These are phyloP conservation scores for Rallus limicola DNA, from an alignment of 2,113 vertebrate species.

Conservation along the genomic window DNA sequence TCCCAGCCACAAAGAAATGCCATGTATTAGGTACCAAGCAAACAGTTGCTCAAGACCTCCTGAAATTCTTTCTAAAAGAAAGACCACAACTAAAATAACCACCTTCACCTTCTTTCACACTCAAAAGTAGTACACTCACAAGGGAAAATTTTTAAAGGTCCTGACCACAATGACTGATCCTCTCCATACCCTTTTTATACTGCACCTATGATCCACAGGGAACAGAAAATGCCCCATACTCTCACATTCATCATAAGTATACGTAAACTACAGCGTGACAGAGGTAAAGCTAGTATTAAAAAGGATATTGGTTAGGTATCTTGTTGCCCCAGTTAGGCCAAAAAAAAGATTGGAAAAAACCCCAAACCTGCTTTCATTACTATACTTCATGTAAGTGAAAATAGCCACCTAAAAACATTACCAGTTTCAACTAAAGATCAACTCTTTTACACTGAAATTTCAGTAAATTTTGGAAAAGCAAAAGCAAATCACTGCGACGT, in stretches of 20 bases:
- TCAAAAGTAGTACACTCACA: background rate
- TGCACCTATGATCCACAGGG: background rate
- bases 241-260: background rate
- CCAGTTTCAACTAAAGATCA: background rate
- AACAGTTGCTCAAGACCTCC: background rate
- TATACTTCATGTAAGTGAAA: background rate
- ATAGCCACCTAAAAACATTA: background rate
- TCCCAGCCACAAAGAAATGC: background rate
- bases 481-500: background rate
- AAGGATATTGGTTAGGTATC: background rate
- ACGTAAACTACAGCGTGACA: background rate
- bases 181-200: background rate
- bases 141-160: background rate
- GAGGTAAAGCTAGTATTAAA: background rate
- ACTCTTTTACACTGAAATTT: background rate
- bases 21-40: background rate
- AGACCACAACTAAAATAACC: background rate
- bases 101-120: background rate
- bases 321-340: background rate
- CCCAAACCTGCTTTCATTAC: background rate
- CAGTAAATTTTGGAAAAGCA: background rate
- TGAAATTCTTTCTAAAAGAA: background rate
- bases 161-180: background rate
- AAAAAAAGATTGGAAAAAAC: background rate
- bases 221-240: background rate